Base-by-base conservation (phyloP, 2,888 invertebrate species). In the Theodoxus fluviatilis region DNA sequence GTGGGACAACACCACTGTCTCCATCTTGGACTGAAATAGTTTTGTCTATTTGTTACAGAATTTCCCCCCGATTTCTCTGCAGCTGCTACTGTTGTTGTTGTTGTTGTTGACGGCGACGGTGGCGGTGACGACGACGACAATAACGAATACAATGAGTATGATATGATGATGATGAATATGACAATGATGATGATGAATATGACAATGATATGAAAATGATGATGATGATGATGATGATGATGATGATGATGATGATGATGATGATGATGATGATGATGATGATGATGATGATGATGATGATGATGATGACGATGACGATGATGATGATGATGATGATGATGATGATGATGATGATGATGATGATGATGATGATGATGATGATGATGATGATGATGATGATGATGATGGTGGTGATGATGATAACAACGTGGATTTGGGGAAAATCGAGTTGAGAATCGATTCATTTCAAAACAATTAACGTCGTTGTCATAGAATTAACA, bases 321-420 rank as follows among this genome's bases (percentile, higher is more conserved):
- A 57, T 57, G 57, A 57, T 57, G 57, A 57, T 57, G 57, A 57
- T 57, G 57, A 57, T 57, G 57, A 57, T 15, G 57, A 57, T 57
- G 57, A 57, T 15, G 57, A 57, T 57, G 57, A 57, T 57, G 57
- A 57, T 57, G 57, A 57, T 57, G 57, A 57, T 57, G 57, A 57
- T 57, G 57, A 57, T 57, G 57, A 57, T 57, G 57, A 57, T 57
- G 57, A 57, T 57, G 57, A 57, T 57, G 57, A 57, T 57, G 57
- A 57, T 57, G 57, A 22, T 57, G 57, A 57, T 57, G 57, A 22
- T 57, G 57, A 57, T 57, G 57, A 57, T 57, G 57, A 57, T 57
- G 57, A 57, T 57, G 57, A 57, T 61, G 33, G 35, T 61, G 33
- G 35, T 61, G 33, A 61, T 61, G 33, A 61, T 61, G 33, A 61